Base-by-base conservation (phyloP, 2,888 invertebrate species). In the Taenaris catops region DNA sequence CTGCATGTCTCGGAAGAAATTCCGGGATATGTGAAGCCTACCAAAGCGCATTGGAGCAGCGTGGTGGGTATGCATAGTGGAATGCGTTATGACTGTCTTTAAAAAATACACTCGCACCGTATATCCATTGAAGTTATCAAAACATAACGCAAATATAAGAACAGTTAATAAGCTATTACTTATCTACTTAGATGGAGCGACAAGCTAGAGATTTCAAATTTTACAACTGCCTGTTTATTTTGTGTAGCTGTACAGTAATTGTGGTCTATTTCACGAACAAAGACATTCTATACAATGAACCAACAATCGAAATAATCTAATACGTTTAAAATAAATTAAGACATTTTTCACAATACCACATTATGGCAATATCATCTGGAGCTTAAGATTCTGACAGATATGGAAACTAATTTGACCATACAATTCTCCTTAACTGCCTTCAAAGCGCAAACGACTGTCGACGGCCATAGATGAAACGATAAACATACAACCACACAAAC, bases 361-460 rank as follows among this genome's bases (percentile, higher is more conserved):
- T 36, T 36, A 24, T 34, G 23, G 5, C 16, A 9, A 6, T n/a
- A 31, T 31, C 23, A 28, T 9, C 18, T 28, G 27, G 10, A 8
- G 1, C 27, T 32, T 34, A 23, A 27, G 38, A 37, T 41, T 34
- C 9, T 31, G 18, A 36, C 29, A 37, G 38, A 31, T 38, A 45
- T 41, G 35, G 39, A 62, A 69, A 64, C 63, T 63, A 68, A 68
- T 69, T 64, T 63, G 63, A 49, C 44, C 57, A 48, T 47, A 56
- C 58, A 62, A 63, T 58, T 62, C 57, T 49, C 55, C 54, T 48
- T 58, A 65, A 64, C 60, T 47, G 50, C 47, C 47, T 46, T 46
- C 58, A 57, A 66, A 60, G 65, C 66, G 58, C 68, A 65, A 65
- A 61, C 63, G 54, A 59, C 62, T 66, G 68, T 68, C 68, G 60